Evolutionary conservation across 2,113 vertebrate species (phyloP), one percentile per base, ranked within the genome.

Genomic region (Notiomystis cincta): DNA sequence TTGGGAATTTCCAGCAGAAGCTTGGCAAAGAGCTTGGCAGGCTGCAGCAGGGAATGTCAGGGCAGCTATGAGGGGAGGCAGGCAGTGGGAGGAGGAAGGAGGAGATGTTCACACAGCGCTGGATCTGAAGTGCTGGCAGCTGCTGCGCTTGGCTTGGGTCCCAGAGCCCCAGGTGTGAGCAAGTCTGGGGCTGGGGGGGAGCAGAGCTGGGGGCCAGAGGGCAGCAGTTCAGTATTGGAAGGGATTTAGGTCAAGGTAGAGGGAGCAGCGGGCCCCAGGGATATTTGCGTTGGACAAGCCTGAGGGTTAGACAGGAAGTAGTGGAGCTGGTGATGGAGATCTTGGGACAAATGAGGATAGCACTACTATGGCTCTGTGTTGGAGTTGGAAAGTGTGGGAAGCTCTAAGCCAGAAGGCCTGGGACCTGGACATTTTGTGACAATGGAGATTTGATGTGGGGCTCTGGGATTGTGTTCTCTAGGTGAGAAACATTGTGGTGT

Each of bases 251-350:
- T 44, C 54, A 69, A 40, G 8, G 19, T 2, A 18, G 20, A 40
- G 44, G 12, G 18, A 71, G 21, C 7, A 67, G 27, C 6, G 23
- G 5, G 2, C 1, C 17, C 2, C 24, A 35, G 9, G 21, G 3
- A 0, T n/a, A 6, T 38, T n/a, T 27, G 24, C 7, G 2, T 35
- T 67, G 28, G 33, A 37, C 0, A 0, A 2, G 13, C 28, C 25
- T 42, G 25, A 47, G 9, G 4, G 5, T 9, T 82, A 47, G 15
- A 31, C 3, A 6, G 21, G 4, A 72, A 2, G 12, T 40, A 10
- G 9, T 37, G 6, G 15, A 7, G 9, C 8, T 65, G 8, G 7
- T 33, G 7, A 7, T 42, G 13, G 35, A 71, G 16, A 38, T 77
- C 18, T 72, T 61, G 21, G 58, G 40, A 44, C 2, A 47, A 61